Evolutionary conservation across 2,888 invertebrate genomes (phyloP), one percentile per base, ranked within the genome.

Genomic region (Heteromurus nitidus): DNA sequence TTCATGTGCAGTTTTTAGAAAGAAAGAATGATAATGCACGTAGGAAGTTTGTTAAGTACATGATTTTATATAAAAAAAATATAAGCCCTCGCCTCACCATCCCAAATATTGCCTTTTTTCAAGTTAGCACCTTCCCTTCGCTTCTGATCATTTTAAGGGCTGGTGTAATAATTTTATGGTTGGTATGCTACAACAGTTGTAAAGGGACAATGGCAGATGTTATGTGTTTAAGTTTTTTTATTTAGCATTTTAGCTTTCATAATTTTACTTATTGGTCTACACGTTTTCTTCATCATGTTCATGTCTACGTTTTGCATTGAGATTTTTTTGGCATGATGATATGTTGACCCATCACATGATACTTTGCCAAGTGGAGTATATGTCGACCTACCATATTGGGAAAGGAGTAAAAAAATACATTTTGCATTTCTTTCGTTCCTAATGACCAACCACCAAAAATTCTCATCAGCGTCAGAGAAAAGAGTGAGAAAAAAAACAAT

Each of bases 351-450:
- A 65, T 67, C 42, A 26, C 28, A 55, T 31, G 58, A 68, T 76
- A 58, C 18, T 60, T 60, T 68, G 50, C 76, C 47, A 68, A 68
- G 50, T 44, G 1, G n/a, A 30, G 28, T 67, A 30, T 28, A 44
- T 75, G 75, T 76, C 68, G 76, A 76, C 60, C 76, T 60, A 68
- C 76, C 68, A 68, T 60, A 60, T 60, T 76, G 76, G 76, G 60
- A 67, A 76, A 47, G 36, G 44, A 24, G 50, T 9, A 47, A 47
- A 44, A 1, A 20, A 36, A 53, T 36, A 58, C n/a, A 20, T 16
- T 55, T 50, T 65, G 28, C 16, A 47, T 26, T 65, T 36, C 65
- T 9, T 42, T 55, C 24, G 22, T 24, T 65, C 11, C 65, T 65
- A 65, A 65, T 65, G 65, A 65, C 65, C 42, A 65, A 20, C 65